Evolutionary conservation across 1,140 invertebrate species (phyloP), one percentile per base, ranked within the genome.

Genomic region (Meloidogyne floridensis): DNA sequence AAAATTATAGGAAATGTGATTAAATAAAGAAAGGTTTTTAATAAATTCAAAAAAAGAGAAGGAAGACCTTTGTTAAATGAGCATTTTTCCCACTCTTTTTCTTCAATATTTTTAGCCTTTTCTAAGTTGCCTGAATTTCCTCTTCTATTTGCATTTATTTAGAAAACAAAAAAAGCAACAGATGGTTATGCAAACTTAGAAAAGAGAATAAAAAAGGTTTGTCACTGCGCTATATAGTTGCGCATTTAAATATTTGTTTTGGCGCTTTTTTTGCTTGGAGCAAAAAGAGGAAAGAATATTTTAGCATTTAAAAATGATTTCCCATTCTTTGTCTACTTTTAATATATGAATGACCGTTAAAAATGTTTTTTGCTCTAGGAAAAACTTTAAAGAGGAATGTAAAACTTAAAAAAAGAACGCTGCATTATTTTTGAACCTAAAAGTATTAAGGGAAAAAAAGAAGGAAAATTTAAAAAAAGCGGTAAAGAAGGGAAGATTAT

Each of bases 361-460:
- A 11, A n/a, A n/a, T n/a, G 47, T 59, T 59, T 65, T 65, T 65
- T 65, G 59, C 59, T 47, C 15, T 54, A 74, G 43, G 72, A 74
- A 74, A 73, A 74, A 74, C 72, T 47, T 47, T 74, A 54, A 74
- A 74, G 18, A 74, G 5, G 70, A 71, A 42, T 42, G 70, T 18
- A 71, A 71, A 7, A 42, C 5, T 71, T 71, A 7, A 20, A 47
- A 74, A 74, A 54, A 59, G 59, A 65, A 65, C 59, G 59, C 59
- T n/a, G 7, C 47, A 65, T n/a, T 65, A 65, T 65, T 65, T 65
- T 65, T 65, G n/a, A 18, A 5, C 15, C 47, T 47, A 47, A 47
- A 65, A 65, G 59, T 65, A n/a, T 65, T 65, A n/a, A 6, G 15
- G 6, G 59, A 6, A 65, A 7, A 20, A 32, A 8, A 65, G 59